Conservation (phyloP, 1,140 invertebrate species). For the Plectrocnemia conspersa region DNA sequence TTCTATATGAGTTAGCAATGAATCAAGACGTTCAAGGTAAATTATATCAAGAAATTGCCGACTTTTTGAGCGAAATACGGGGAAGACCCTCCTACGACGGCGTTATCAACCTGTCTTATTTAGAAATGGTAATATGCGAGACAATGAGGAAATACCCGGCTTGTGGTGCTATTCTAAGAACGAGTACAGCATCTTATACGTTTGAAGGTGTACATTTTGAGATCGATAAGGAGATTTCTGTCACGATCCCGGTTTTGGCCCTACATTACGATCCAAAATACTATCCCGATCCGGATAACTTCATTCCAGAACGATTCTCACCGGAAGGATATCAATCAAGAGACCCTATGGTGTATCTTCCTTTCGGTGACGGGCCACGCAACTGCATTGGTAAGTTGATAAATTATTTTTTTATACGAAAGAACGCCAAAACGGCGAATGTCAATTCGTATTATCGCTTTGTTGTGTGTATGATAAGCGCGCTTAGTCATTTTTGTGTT, state of each 20-base stretch:
- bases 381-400: conserved; percentile 51
- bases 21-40: conserved; percentile 51
- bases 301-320: conserved; percentile 59
- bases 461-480: too few species aligned
- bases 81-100: conserved; percentile 44
- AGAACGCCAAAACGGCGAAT: too few species aligned
- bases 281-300: conserved; percentile 52
- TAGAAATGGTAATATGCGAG: conserved; percentile 36
- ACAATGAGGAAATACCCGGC: conserved; percentile 21
- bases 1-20: conserved; percentile 46
- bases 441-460: too few species aligned
- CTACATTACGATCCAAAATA: conserved; percentile 34
- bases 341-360: conserved; percentile 43
- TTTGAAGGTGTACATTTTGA: conserved; percentile 17
- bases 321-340: conserved; percentile 31
- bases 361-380: conserved; percentile 51
- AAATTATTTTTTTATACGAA: too few species aligned
- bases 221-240: conserved; percentile 15
- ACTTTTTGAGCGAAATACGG: conserved; percentile 34
- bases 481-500: too few species aligned
- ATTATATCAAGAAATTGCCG: conserved; percentile 48
- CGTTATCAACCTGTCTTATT: conserved; percentile 45
- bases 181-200: conserved; percentile 6
- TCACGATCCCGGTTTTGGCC: conserved; percentile 22
- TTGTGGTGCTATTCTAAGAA: not conserved